Conservation (phyloP, 2,888 invertebrate species). For the Aquatica leii region DNA sequence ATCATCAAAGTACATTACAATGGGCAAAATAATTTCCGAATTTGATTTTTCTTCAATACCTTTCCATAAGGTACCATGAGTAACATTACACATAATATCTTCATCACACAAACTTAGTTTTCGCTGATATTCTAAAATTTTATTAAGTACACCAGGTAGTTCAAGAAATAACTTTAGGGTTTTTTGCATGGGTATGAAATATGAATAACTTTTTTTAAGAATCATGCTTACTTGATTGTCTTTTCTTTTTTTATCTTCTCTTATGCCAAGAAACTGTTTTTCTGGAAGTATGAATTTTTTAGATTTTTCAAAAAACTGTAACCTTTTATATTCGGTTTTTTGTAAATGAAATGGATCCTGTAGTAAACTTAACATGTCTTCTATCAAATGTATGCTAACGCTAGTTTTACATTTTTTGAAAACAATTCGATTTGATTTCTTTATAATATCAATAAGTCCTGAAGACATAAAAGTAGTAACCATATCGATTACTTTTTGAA, state of each 20-base stretch:
- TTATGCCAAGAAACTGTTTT: slow-evolving; percentile 4
- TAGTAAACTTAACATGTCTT: not conserved
- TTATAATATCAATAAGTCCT: not conserved
- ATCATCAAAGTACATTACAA: slow-evolving; percentile 18
- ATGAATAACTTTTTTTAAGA: slow-evolving; percentile 1
- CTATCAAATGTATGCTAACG: not conserved
- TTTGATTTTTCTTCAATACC: not conserved
- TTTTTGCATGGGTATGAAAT: not conserved
- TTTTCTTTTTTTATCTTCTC: not conserved
- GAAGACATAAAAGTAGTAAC: not conserved
- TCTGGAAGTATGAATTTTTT: not conserved
- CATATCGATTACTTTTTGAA: not conserved
- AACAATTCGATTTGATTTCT: not conserved
- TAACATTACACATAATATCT: not conserved
- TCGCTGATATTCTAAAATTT: not conserved
- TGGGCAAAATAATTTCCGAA: not conserved
- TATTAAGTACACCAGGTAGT: slow-evolving; percentile 6
- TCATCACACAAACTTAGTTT: not conserved
- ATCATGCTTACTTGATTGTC: not conserved
- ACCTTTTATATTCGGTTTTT: slow-evolving; percentile 5
- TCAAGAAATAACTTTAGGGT: slow-evolving; percentile 14
- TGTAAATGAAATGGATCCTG: slow-evolving; percentile 3
- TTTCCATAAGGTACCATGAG: slow-evolving; percentile 2
- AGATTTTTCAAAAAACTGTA: slow-evolving; percentile 12
- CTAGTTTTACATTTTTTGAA: not conserved